phyloP scores from a whole-genome alignment of 1,140 invertebrate genomes.

The Elymnias hypermnestra region DNA sequence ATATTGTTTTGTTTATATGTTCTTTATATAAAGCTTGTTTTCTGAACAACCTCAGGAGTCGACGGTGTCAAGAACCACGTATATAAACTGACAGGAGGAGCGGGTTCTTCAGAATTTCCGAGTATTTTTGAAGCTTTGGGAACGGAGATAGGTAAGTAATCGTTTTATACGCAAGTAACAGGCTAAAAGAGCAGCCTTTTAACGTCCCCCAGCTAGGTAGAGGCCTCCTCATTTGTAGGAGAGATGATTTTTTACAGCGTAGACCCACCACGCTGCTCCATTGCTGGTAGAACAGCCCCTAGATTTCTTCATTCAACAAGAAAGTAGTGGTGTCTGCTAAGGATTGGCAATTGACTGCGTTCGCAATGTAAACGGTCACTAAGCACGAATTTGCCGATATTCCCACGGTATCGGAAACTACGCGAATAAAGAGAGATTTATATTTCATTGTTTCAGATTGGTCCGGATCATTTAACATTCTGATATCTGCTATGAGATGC shows the following conservation, averaged over 20 bases:
- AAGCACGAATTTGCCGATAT: not conserved
- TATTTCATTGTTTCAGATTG: conserved; percentile 22
- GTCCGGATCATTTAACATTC: conserved; percentile 6
- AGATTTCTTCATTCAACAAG: no score
- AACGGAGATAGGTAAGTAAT: conserved; percentile 34
- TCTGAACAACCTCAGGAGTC: conserved; percentile 34
- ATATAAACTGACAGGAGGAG: conserved; percentile 29
- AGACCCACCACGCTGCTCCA: no score
- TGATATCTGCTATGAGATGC: conserved; percentile 9
- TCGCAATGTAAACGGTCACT: no score
- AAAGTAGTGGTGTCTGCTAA: no score
- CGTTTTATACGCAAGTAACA: no score
- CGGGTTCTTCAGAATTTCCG: conserved; percentile 28
- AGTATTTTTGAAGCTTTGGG: conserved; percentile 19
- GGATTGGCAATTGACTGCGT: not conserved
- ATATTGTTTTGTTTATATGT: no score
- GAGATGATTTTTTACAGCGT: no score
- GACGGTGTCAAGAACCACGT: conserved; percentile 28
- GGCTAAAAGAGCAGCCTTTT: no score
- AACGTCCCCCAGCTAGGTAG: no score
- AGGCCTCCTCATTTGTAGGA: no score
- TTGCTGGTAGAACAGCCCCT: no score
- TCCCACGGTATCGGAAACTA: not conserved
- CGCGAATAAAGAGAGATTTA: not conserved
- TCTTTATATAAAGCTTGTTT: no score